Conservation (phyloP, 2,797 vertebrate genomes). For the Esox masquinongy region DNA sequence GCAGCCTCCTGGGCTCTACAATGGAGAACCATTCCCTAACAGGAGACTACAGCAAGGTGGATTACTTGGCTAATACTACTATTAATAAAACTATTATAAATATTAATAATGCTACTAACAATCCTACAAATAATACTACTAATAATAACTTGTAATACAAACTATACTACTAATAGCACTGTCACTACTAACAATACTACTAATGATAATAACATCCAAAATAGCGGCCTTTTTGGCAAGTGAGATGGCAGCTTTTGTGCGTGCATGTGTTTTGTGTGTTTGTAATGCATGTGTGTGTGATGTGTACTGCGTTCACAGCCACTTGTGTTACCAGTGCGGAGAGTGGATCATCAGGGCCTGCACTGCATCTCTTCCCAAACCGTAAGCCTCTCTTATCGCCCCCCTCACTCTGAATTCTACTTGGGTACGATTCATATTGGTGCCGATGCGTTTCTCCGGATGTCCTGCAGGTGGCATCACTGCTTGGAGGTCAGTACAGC, state of each 20-base stretch:
- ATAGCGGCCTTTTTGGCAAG: neutral
- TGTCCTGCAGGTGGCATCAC: conserved; percentile 51
- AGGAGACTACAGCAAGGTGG: conserved; percentile 59
- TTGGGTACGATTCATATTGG: too few relatives aligned
- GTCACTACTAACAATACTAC: too few relatives aligned
- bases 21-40: conserved; percentile 39
- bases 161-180: too few relatives aligned
- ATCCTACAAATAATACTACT: too few relatives aligned
- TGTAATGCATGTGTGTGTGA: conserved; percentile 15
- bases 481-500: conserved; percentile 49
- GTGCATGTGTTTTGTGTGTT: neutral
- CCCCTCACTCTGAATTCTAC: neutral
- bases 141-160: too few relatives aligned
- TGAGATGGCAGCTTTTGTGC: neutral
- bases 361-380: conserved; percentile 52
- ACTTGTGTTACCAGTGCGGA: conserved; percentile 45
- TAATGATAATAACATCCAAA: neutral
- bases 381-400: conserved; percentile 31
- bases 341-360: conserved; percentile 51
- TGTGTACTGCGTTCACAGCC: conserved; percentile 35
- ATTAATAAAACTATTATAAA: neutral
- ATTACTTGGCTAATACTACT: neutral
- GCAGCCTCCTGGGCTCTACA: conserved; percentile 23
- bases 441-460: neutral
- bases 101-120: neutral